Conservation (phyloP, 53 echinoderm and acorn worm genomes). For the Mesocentrotus franciscanus region DNA sequence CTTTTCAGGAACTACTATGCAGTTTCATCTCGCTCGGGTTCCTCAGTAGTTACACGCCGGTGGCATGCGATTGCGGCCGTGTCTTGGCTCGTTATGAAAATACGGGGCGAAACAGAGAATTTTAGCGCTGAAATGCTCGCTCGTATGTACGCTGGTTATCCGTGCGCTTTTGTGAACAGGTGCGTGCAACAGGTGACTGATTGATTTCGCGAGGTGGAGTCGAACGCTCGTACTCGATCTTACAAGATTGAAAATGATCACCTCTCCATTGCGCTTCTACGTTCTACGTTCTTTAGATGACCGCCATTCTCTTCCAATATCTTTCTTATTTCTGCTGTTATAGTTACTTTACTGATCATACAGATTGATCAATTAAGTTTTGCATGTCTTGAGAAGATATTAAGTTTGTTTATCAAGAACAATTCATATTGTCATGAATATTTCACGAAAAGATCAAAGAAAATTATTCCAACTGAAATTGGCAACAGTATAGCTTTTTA, state of each 20-base stretch:
- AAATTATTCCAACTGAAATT: no score
- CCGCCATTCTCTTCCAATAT: not conserved
- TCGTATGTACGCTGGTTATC: not conserved
- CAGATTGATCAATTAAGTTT: no score
- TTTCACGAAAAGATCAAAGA: no score
- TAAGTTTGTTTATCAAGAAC: no score
- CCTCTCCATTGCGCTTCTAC: not conserved
- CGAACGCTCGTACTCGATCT: not conserved
- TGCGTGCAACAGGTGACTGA: slow-evolving; percentile 39
- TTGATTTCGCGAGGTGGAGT: not conserved
- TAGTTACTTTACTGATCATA: not conserved
- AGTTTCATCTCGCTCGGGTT: not conserved
- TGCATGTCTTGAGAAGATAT: no score
- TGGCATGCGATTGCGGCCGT: not conserved
- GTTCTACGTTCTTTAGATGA: not conserved
- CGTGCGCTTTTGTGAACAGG: slow-evolving; percentile 29
- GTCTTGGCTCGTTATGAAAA: not conserved
- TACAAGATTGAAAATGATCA: not conserved
- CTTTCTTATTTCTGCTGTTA: not conserved
- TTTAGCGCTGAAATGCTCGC: not conserved
- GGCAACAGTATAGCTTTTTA: no score
- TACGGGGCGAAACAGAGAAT: not conserved
- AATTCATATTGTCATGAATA: no score
- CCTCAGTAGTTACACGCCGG: not conserved
- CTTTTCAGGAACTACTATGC: not conserved